Percentiles rank a stretch among this genome's conserved stretches.
Evolutionary conservation across 2,113 vertebrate genomes (phyloP).

Genomic region (Dipodomys ordii): DNA sequence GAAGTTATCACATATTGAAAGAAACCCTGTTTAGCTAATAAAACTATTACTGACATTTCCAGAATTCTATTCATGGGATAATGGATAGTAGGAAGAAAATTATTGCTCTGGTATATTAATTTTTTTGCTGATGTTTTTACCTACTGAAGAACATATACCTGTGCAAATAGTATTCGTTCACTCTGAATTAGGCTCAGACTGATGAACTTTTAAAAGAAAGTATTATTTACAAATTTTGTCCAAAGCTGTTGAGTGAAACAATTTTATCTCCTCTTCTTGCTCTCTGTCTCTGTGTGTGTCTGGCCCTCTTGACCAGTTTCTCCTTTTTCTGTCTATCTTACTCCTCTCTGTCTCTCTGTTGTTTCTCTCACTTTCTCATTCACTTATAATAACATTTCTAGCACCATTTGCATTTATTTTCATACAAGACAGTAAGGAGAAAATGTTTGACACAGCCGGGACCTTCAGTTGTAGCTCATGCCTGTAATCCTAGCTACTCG

Average conservation of each 20-base stretch:
- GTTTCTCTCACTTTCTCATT: too few relatives aligned
- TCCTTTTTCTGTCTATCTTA: too few relatives aligned
- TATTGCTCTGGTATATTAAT: background rate
- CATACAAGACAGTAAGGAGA: background rate
- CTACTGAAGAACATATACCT: background rate
- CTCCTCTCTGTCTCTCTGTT: background rate
- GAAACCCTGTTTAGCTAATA: background rate
- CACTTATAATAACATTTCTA: conserved; percentile 5
- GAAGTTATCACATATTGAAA: background rate
- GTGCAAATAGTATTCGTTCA: background rate
- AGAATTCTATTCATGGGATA: background rate
- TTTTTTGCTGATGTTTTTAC: background rate
- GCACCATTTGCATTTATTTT: background rate
- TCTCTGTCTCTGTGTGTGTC: too few relatives aligned
- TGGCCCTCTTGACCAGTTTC: too few relatives aligned
- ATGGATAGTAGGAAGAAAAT: background rate
- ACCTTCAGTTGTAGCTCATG: too few relatives aligned
- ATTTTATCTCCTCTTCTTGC: too few relatives aligned
- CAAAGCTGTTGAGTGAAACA: background rate
- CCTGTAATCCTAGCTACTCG: too few relatives aligned
- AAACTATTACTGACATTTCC: background rate
- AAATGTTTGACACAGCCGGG: background rate
- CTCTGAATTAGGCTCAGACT: background rate
- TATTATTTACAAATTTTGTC: background rate
- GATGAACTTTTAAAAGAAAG: background rate